Percentiles rank a stretch among this genome's conserved stretches.
Evolutionary conservation across 2,888 invertebrate species (phyloP).

Genomic region (Hesperia comma): DNA sequence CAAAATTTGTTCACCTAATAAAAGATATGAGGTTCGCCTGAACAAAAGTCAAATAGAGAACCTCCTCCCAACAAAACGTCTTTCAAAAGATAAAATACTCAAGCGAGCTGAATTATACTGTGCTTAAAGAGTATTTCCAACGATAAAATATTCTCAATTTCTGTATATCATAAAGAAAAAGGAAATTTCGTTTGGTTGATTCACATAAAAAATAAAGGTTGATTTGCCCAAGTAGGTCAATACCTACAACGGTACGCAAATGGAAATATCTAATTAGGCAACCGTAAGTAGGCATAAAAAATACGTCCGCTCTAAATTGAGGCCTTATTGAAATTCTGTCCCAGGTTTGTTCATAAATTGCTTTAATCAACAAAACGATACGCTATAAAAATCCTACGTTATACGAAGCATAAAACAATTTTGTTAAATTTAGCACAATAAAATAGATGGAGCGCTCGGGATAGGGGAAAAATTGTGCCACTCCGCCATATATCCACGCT

Average conservation of each 20-base stretch:
- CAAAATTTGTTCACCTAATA: too few species aligned
- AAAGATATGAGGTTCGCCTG: too few species aligned
- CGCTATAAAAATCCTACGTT: conserved; percentile 13
- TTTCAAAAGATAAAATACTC: not conserved
- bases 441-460: conserved; percentile 21
- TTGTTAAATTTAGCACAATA: conserved; percentile 29
- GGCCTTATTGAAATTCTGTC: conserved; percentile 25
- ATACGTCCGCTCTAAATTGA: conserved; percentile 9
- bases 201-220: conserved; percentile 20
- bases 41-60: too few species aligned
- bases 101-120: not conserved
- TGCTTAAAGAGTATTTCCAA: too few species aligned
- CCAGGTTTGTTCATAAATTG: conserved; percentile 12
- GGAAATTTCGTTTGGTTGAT: not conserved
- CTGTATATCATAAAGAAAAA: not conserved
- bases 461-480: conserved; percentile 17
- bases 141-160: not conserved
- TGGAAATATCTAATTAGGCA: conserved; percentile 21
- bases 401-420: conserved; percentile 23
- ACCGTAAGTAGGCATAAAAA: conserved; percentile 8
- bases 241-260: conserved; percentile 3
- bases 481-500: conserved; percentile 20
- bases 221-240: conserved; percentile 11
- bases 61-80: too few species aligned
- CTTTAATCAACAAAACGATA: conserved; percentile 18